Conservation (phyloP, 2,888 invertebrate genomes). For the Anthrax anthrax region DNA sequence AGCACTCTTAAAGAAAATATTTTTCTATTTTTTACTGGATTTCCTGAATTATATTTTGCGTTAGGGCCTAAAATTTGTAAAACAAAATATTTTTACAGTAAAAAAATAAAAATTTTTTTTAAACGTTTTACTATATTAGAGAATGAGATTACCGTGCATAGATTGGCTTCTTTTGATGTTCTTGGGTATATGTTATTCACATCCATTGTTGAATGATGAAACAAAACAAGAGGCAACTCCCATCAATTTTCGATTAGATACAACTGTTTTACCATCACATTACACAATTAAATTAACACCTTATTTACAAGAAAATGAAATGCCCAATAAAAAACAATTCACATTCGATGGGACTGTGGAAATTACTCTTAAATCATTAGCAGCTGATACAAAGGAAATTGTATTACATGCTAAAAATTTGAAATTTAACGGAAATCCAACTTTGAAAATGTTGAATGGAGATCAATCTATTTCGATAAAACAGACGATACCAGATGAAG, state of each 20-base stretch:
- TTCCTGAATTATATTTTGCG: too few relatives aligned
- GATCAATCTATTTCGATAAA: background rate
- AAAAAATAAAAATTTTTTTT: too few relatives aligned
- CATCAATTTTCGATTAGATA: constrained; percentile 22
- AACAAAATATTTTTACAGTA: too few relatives aligned
- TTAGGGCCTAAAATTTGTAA: too few relatives aligned
- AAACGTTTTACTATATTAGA: too few relatives aligned
- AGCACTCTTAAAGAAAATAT: too few relatives aligned
- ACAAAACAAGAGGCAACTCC: background rate
- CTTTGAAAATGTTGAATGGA: constrained; percentile 8
- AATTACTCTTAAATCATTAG: constrained; percentile 37
- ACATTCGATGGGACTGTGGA: constrained; percentile 28
- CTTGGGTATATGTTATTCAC: background rate
- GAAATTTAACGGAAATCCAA: constrained; percentile 8
- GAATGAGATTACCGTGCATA: too few relatives aligned
- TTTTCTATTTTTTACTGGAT: too few relatives aligned
- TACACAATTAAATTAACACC: constrained; percentile 42
- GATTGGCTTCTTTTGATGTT: too few relatives aligned
- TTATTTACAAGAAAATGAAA: constrained; percentile 31
- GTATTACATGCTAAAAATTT: constrained; percentile 39
- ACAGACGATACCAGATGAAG: constrained; percentile 16
- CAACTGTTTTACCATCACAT: constrained; percentile 36
- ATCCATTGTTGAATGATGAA: background rate
- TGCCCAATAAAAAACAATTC: constrained; percentile 16
- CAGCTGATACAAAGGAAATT: constrained; percentile 29